A percentile compares a stretch with the other conserved stretches of the same genome.
Conservation (phyloP, 2,113 vertebrate species). For the Rhipidura dahli region DNA sequence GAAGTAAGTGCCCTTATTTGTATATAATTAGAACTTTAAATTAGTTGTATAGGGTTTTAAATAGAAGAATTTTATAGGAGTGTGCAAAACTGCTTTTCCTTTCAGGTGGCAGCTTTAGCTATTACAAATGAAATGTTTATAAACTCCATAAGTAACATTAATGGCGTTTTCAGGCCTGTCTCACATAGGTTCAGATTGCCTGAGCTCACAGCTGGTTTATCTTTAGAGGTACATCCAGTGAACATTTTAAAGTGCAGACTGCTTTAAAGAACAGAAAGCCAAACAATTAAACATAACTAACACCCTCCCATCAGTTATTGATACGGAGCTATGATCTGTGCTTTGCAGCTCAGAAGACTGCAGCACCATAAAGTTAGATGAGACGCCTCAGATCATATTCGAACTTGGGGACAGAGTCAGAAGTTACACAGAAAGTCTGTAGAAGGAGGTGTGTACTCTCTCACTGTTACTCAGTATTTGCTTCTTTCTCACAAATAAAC, state of each 20-base stretch:
- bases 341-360: not conserved
- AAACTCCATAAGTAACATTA: not conserved
- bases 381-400: not conserved
- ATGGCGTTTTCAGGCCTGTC: not conserved
- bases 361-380: not conserved
- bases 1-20: not conserved
- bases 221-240: not conserved
- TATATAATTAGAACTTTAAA: not conserved
- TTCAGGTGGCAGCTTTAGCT: not conserved
- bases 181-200: not conserved
- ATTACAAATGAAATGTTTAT: not conserved
- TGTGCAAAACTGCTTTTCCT: not conserved
- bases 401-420: not conserved
- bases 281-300: not conserved
- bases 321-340: not conserved
- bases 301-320: not conserved
- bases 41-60: not conserved
- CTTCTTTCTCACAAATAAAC: not conserved
- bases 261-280: not conserved
- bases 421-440: not conserved
- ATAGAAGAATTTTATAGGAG: not conserved
- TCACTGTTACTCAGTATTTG: not conserved
- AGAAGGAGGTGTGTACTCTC: not conserved
- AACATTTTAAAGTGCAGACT: not conserved
- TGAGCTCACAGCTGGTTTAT: not conserved